Evolutionary conservation across 2,888 invertebrate species (phyloP), one percentile per base, ranked within the genome.

Genomic region (Drosophila meridionalis): DNA sequence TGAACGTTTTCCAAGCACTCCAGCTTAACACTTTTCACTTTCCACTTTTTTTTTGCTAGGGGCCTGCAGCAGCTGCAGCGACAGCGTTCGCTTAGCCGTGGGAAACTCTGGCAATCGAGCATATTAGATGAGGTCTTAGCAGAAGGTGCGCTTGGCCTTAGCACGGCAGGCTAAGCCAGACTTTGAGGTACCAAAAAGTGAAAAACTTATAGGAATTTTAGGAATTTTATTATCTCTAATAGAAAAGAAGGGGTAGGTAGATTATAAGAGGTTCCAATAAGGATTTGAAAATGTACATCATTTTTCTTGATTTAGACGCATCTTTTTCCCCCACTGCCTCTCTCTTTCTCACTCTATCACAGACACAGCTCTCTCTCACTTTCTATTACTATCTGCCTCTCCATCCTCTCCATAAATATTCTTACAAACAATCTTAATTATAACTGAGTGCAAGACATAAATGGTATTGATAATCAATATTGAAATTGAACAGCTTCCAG

Each of bases 101-200:
- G 83, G 86, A 87, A 89, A 71, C 59, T 76, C 62, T 68, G 69
- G 76, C 71, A 82, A 74, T 73, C 66, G 59, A 82, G 34, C 58
- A 20, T 8, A 36, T 45, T 28, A 6, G 5, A 34, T 28, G 12
- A 26, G 52, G 12, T 20, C 36, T 36, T 20, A 20, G 52, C 32
- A 20, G 9, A 32, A 32, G 53, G 26, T 38, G 7, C 8, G 4
- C 14, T 14, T 4, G 53, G 36, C 8, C 30, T 30, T 26, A 12
- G 47, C 11, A 1, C 30, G 7, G 28, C 28, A 30, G 9, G 30
- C 50, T 32, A n/a, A 52, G 9, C 50, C 20, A 34, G 32, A 52
- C 32, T 52, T 34, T 52, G 34, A 34, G 32, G 50, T 52, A 34
- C 20, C 20, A 20, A 6, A 45, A 11, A 11, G 4, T 9, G 43